Evolutionary conservation across 2,113 vertebrate species (phyloP).

Genomic region (Leiothrix lutea): DNA sequence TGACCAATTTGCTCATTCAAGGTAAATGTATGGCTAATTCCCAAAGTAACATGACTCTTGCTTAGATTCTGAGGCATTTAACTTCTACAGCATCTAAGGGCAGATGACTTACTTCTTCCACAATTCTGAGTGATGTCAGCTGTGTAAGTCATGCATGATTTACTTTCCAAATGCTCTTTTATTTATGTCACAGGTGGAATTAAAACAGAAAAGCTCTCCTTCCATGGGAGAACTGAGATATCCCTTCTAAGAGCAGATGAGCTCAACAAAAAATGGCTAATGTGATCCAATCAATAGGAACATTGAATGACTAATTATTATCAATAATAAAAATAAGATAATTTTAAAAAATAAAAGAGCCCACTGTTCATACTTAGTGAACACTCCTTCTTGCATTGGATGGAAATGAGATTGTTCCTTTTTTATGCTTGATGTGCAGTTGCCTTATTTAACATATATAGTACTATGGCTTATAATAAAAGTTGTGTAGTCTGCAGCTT

Average conservation of each 20-base stretch:
- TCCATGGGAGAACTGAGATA: not conserved
- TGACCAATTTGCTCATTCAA: not conserved
- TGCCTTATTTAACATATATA: conserved; percentile 64
- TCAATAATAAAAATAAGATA: not conserved
- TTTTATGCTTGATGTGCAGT: conserved; percentile 45
- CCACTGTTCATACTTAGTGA: conserved; percentile 13
- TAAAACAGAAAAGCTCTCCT: not conserved
- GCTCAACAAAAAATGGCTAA: not conserved
- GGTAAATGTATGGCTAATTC: conserved; percentile 44
- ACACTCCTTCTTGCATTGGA: not conserved
- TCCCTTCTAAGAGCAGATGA: not conserved
- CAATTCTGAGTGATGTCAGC: not conserved
- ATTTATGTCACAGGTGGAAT: not conserved
- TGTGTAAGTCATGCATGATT: not conserved
- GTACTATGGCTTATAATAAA: conserved; percentile 82
- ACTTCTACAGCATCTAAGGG: not conserved
- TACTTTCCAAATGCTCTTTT: conserved; percentile 38
- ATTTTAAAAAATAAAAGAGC: not conserved
- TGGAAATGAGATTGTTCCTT: conserved; percentile 33
- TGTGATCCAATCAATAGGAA: not conserved
- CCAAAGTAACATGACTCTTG: conserved; percentile 38
- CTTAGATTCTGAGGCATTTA: conserved; percentile 48
- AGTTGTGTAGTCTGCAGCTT: conserved; percentile 71
- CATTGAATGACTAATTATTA: not conserved
- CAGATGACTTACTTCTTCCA: not conserved